Conservation (phyloP, 1,140 invertebrate species). For the Euura lappo region DNA sequence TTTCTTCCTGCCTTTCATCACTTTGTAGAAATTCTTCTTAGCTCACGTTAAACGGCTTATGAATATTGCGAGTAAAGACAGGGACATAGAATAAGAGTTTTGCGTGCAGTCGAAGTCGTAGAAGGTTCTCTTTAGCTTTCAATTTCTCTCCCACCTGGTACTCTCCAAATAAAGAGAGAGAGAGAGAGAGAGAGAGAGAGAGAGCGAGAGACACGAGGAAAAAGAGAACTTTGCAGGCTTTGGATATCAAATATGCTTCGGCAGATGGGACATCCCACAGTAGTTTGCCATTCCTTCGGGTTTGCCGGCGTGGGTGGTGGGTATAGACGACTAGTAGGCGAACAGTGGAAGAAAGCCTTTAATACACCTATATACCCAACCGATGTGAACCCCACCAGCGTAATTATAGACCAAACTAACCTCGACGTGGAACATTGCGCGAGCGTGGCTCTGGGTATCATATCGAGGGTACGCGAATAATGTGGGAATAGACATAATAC, state of each 20-base stretch:
- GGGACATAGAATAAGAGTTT: neutral
- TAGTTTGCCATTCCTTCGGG: conserved; percentile 56
- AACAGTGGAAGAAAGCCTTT: neutral
- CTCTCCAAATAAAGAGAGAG: neutral
- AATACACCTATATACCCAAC: neutral
- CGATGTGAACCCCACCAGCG: neutral
- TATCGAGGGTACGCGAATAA: too few relatives aligned
- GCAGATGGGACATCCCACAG: conserved; percentile 58
- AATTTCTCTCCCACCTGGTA: neutral
- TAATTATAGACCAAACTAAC: neutral
- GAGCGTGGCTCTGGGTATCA: neutral
- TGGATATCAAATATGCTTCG: conserved; percentile 57
- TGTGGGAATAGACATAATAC: too few relatives aligned
- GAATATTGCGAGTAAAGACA: too few relatives aligned
- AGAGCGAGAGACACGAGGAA: neutral
- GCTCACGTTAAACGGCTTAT: too few relatives aligned
- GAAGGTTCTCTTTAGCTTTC: neutral
- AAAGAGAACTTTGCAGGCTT: conserved; percentile 24
- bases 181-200: neutral
- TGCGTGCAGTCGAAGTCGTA: neutral
- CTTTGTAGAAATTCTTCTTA: too few relatives aligned
- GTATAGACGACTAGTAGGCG: neutral
- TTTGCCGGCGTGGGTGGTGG: conserved; percentile 8
- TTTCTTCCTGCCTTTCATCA: too few relatives aligned
- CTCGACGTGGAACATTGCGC: neutral